Conservation (phyloP, 2,113 vertebrate species). For the Speoplatyrhinus poulsoni region DNA sequence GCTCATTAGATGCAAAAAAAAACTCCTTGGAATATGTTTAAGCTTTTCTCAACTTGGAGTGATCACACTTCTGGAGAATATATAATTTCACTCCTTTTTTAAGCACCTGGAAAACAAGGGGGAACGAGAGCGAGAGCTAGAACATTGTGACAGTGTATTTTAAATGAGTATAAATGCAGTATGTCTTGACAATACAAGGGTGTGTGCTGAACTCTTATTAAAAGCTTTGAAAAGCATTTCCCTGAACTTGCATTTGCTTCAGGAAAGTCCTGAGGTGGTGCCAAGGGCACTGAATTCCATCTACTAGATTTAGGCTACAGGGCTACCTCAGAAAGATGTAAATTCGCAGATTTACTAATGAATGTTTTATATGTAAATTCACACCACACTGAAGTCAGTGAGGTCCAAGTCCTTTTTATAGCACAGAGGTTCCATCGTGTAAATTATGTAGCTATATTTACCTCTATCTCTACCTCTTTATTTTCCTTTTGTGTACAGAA, state of each 20-base stretch:
- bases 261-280: slow-evolving; percentile 50
- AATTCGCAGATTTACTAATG: slow-evolving; percentile 40
- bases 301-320: slow-evolving; percentile 26
- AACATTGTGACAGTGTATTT: slow-evolving; percentile 17
- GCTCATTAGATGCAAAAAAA: slow-evolving; percentile 65
- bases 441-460: no score
- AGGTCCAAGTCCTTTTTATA: no score
- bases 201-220: slow-evolving; percentile 14
- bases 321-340: background rate
- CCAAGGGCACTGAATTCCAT: slow-evolving; percentile 29
- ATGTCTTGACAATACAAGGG: background rate
- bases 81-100: background rate
- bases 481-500: no score
- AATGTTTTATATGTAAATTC: slow-evolving; percentile 6
- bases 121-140: background rate
- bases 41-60: slow-evolving; percentile 33
- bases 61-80: slow-evolving; percentile 17
- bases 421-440: no score
- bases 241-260: slow-evolving; percentile 53
- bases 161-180: slow-evolving; percentile 20
- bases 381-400: background rate
- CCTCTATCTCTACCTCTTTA: no score
- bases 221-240: slow-evolving; percentile 33
- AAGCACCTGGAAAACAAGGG: background rate
- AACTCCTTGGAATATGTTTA: slow-evolving; percentile 44